Base-by-base conservation (phyloP, 2,797 vertebrate genomes). In the Galagoides demidoff region DNA sequence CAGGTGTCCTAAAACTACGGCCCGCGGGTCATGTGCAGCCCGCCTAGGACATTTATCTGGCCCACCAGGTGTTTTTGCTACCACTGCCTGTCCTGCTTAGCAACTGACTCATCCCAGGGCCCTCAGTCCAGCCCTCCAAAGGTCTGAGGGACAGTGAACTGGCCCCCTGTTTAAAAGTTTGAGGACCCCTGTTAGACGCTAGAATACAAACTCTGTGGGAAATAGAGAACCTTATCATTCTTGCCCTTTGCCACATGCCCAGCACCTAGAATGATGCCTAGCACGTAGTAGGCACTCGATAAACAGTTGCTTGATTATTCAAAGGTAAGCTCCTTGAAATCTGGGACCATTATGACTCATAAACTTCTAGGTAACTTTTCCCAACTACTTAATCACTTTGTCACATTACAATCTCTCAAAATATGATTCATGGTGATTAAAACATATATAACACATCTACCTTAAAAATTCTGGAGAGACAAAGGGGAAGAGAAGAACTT, bases 291-390 rank as follows among this genome's bases (percentile, higher is more conserved):
- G 43, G 34, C 43, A 77, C 68, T 64, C 45, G 84, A 43, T 86
- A 45, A 61, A 10, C 20, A 57, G 49, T 77, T 49, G 20, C 45
- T 86, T 83, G 74, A 64, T 73, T 29, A 68, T 34, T 55, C 34
- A 76, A 61, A 94, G 52, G 74, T 27, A 89, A 86, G 71, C 57
- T 93, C n/a, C 61, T 76, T 91, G 93, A 93, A 94, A 73, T 39
- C 43, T 52, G 43, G 34, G 29, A 25, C 27, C 11, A 22, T 43
- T 49, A 74, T 82, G 77, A 93, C 37, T 97, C 84, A 64, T 81
- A 93, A 73, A 76, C 70, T 77, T 94, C 39, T 87, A 13, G 61
- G 29, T 59, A 82, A 87, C 59, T 87, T 96, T 84, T 45, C 91
- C 49, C 39, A 78, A 66, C 63, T 84, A 34, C 39, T 45, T 96